Percentiles rank a stretch among this genome's conserved stretches.
phyloP scores from a whole-genome alignment of 2,888 invertebrate species.

The Bibio marci region DNA sequence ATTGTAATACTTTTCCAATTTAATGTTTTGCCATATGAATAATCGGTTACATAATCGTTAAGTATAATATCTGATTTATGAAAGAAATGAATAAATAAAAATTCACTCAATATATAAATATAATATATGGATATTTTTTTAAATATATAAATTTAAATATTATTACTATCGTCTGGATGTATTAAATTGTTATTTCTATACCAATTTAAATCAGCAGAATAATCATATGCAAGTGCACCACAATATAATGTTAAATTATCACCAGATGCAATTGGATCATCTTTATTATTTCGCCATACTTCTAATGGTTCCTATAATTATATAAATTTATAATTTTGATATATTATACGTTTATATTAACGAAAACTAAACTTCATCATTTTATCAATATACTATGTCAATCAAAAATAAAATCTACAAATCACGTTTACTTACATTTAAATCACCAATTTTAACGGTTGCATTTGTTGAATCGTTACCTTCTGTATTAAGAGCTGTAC shows the following conservation, averaged over 20 bases:
- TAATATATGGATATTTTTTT: no score
- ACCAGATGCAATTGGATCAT: conserved; percentile 29
- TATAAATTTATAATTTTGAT: neutral
- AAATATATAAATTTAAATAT: no score
- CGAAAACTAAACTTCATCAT: no score
- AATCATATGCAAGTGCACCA: conserved; percentile 37
- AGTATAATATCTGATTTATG: conserved; percentile 14
- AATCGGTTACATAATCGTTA: conserved; percentile 15
- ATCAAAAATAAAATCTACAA: no score
- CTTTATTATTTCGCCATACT: conserved; percentile 23
- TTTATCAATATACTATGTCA: no score
- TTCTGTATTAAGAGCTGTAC: conserved; percentile 28
- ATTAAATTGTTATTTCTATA: conserved; percentile 17
- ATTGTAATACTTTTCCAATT: conserved; percentile 23
- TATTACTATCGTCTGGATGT: neutral
- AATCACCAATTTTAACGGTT: conserved; percentile 22
- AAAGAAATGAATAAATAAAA: neutral
- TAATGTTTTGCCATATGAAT: conserved; percentile 23
- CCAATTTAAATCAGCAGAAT: conserved; percentile 35
- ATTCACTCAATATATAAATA: neutral
- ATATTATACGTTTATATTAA: neutral
- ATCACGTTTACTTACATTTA: no score
- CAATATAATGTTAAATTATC: conserved; percentile 39
- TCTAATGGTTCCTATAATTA: conserved; percentile 19
- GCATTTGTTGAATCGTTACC: conserved; percentile 18